These are phyloP conservation scores for Otocyon megalotis DNA, from an alignment of 2,113 vertebrate species.

Conservation along the genomic window DNA sequence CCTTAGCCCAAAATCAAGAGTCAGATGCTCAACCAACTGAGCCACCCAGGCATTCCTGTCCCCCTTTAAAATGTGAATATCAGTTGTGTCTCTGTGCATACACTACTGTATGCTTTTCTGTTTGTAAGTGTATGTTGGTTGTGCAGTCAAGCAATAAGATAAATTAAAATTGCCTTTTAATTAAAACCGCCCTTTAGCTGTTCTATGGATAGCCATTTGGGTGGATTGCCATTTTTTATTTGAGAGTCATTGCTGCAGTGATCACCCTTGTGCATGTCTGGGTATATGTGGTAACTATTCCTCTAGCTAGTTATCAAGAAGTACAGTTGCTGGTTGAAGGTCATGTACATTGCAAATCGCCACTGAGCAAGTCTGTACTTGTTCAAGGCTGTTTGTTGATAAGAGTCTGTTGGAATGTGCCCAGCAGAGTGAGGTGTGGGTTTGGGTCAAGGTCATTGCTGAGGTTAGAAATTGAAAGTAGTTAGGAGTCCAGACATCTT, in stretches of 20 bases:
- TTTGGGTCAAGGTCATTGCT: not conserved
- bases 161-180: conserved; percentile 18
- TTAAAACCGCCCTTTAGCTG: not conserved
- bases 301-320: not conserved
- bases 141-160: not conserved
- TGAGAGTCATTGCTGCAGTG: not conserved
- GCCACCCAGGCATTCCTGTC: not conserved
- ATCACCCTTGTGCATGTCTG: not conserved
- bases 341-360: conserved; percentile 8
- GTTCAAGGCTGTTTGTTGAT: not conserved
- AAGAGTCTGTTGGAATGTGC: not conserved
- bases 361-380: not conserved
- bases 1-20: not conserved
- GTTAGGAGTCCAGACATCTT: not conserved
- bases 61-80: not conserved
- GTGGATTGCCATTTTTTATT: not conserved
- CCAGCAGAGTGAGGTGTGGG: not conserved
- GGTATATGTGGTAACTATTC: not conserved
- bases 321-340: not conserved
- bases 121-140: conserved; percentile 36
- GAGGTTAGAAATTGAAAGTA: not conserved
- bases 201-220: not conserved
- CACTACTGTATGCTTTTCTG: not conserved
- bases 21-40: not conserved
- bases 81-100: not conserved